A percentile compares a stretch with the other conserved stretches of the same genome.
Conservation (phyloP, 2,888 invertebrate species). For the Aquatica leii region DNA sequence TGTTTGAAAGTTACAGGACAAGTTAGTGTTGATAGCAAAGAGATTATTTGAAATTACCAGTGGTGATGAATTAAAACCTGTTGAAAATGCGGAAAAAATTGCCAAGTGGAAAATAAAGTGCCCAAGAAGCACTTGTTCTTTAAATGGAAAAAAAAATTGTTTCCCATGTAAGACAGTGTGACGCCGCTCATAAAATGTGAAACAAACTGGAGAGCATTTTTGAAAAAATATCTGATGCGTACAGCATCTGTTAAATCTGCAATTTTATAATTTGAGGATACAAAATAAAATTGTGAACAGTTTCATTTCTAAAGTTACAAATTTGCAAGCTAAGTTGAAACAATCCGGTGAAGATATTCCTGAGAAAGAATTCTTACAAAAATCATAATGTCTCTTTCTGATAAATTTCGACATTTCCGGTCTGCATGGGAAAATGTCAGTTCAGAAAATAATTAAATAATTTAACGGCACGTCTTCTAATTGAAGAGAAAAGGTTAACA, state of each 20-base stretch:
- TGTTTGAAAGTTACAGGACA: not conserved
- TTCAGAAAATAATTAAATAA: not conserved
- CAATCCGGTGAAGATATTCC: no score
- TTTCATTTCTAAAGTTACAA: no score
- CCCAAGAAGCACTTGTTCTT: not conserved
- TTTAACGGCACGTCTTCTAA: not conserved
- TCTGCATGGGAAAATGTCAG: conserved; percentile 7
- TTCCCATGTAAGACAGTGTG: no score
- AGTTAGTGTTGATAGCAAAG: not conserved
- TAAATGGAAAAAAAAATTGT: not conserved
- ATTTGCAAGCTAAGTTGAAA: no score
- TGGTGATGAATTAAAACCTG: not conserved
- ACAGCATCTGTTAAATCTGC: no score
- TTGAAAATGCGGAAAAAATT: not conserved
- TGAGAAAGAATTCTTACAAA: not conserved
- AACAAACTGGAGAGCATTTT: no score
- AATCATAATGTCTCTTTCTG: conserved; percentile 1
- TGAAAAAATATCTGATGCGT: no score
- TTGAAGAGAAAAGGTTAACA: not conserved
- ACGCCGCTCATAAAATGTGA: no score
- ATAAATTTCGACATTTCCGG: not conserved
- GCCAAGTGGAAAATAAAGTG: not conserved
- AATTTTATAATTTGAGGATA: no score
- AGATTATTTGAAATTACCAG: not conserved
- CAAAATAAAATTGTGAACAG: no score